Conservation (phyloP, 2,113 vertebrate species). For the Pipra filicauda region DNA sequence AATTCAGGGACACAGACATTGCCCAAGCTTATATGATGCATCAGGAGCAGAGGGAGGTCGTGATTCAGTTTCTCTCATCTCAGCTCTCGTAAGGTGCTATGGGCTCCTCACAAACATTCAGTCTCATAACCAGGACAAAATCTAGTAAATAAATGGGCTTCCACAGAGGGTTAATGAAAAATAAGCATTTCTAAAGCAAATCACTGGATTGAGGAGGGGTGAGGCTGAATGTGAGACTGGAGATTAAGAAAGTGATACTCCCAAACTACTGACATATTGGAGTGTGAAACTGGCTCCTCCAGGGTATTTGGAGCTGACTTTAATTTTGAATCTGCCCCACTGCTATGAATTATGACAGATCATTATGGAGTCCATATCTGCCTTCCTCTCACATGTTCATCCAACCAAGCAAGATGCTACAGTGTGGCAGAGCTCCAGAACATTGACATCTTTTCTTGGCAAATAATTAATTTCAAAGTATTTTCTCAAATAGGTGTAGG, state of each 20-base stretch:
- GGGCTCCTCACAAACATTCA: not conserved
- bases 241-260: not conserved
- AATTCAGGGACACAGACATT: not conserved
- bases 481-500: conserved; percentile 54
- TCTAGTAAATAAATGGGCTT: not conserved
- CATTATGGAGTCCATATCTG: not conserved
- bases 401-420: conserved; percentile 38
- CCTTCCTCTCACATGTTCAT: conserved; percentile 34
- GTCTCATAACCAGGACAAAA: not conserved
- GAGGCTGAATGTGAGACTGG: not conserved
- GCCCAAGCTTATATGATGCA: not conserved
- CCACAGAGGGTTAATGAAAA: not conserved
- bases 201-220: not conserved
- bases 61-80: not conserved
- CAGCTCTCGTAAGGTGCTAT: accelerated
- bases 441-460: conserved; percentile 66
- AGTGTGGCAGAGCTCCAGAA: conserved; percentile 16
- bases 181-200: not conserved
- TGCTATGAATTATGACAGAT: conserved; percentile 11
- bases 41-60: not conserved
- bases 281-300: not conserved
- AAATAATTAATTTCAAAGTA: conserved; percentile 61
- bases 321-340: not conserved
- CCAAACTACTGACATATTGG: not conserved
- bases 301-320: not conserved